Base-by-base conservation (phyloP, 1,140 invertebrate genomes). In the Rhopalosiphum padi region DNA sequence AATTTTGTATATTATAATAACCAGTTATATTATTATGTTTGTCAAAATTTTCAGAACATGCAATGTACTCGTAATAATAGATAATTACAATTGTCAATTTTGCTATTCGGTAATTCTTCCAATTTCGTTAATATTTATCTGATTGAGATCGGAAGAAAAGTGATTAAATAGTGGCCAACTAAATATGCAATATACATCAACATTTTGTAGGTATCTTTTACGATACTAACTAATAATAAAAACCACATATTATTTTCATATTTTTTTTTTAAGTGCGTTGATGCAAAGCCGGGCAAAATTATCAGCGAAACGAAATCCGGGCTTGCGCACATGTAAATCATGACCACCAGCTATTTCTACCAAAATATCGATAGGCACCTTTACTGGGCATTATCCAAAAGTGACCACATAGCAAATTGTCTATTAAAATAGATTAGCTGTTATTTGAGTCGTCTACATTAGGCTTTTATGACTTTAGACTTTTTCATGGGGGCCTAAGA, bases 291-390 rank as follows among this genome's bases (percentile, higher is more conserved):
- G 60, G 60, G 60, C 60, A 77, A 77, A 35, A 77, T 77, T 77
- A 77, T 77, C 60, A 77, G n/a, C 60, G 60, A 77, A n/a, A 77
- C 60, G 60, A 77, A 77, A 77, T 77, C 60, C 60, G 60, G 30
- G 30, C 60, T 77, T 77, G 60, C 15, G n/a, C 15, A 68, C 60
- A 68, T 25, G 60, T 68, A 30, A 30, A 68, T n/a, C 23, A 25
- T 25, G 25, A 68, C 60, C 60, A 68, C 60, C 11, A 41, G 60
- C 3, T 68, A 68, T 68, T 68, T 68, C 60, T 68, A 77, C 60
- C 4, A 77, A 77, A 77, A 77, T 77, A n/a, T 77, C 30, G n/a
- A 77, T 77, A 77, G 60, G 60, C 9, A n/a, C 60, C 30, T 77
- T 68, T n/a, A 77, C 15, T 77, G 60, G 30, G 60, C 30, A 77